Base-by-base conservation (phyloP, 2,888 invertebrate species). In the Leucophora obtusa region DNA sequence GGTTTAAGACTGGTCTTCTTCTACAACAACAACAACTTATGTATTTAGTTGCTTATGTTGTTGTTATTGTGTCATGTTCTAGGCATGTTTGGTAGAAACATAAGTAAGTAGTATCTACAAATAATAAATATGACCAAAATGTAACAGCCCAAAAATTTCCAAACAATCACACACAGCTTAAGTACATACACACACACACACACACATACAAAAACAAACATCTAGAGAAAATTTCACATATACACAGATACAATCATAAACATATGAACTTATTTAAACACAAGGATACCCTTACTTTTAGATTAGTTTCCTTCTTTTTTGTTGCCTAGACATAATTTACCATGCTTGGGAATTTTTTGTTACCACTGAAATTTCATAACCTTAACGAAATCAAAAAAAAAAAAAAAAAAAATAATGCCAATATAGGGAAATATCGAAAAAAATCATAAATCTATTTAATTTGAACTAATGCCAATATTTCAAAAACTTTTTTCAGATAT, bases 51-150 rank as follows among this genome's bases (percentile, higher is more conserved):
- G 17, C 59, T 77, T 21, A 51, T 62, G 62, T 53, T 43, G 68
- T 56, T 24, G 82, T 84, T 87, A 85, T 86, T 84, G 84, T 86
- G 85, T 84, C 86, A 87, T 85, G 85, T 86, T 68, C 69, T 65
- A 74, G 47, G 79, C 78, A 72, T 82, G 62, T 81, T 83, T 74
- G 74, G 73, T 85, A 85, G 84, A 18, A 65, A 69, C 72, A 72
- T 33, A 53, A 77, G 59, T 59, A 68, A 72, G 71, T 78, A 73
- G 81, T 58, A 85, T 87, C 87, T 81, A 82, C 83, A 88, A 87
- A 87, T 87, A 87, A 88, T 87, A 87, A 87, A 88, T 88, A 87
- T 87, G 86, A 87, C 87, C 87, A 84, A 87, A 88, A 87, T 87
- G 87, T 86, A 88, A 86, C 88, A 86, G 87, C 88, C 87, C 86